Base-by-base conservation (phyloP, 1,140 invertebrate genomes). In the Triops cancriformis region DNA sequence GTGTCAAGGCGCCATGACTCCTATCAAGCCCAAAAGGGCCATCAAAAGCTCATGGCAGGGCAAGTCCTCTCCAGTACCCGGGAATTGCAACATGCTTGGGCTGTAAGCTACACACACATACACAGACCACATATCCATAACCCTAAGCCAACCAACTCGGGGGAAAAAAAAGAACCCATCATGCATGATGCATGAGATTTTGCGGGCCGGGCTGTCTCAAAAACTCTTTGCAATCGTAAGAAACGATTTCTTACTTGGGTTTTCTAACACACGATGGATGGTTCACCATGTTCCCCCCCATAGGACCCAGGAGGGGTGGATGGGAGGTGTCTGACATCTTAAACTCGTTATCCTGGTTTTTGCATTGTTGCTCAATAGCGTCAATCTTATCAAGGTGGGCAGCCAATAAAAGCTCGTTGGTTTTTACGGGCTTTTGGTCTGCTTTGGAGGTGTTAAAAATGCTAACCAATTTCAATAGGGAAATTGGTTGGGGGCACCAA, bases 391-490 rank as follows among this genome's bases (percentile, higher is more conserved):
- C 31, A 37, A 37, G 31, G 2, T 37, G 2, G 31, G 31, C 31
- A 37, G 31, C 31, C 7, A 37, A 37, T 37, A 37, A 37, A 37
- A 37, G 31, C 31, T 37, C 31, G 31, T 37, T 37, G 31, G 31
- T 4, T 37, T 37, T 37, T 64, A 0, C 51, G 51, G n/a, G 51
- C 31, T 64, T 64, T 64, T 64, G 51, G 14, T 18, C 23, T 64
- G 23, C 51, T 64, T 64, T 64, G 51, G 51, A 64, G 51, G 51
- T 64, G 51, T 64, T 64, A 64, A 64, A 23, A 64, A 64, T 64
- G 51, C 51, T 64, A 64, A 64, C 51, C 51, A 64, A 64, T 64
- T 64, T 64, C 51, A 64, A 64, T 64, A 18, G 51, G n/a, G 18
- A 64, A 64, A n/a, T 64, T 18, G 51, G 18, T 23, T 23, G 51